Percentiles rank a stretch among this genome's conserved stretches.
These are phyloP conservation scores for Acleris literana DNA, from an alignment of 2,888 invertebrate genomes.

Conservation along the genomic window DNA sequence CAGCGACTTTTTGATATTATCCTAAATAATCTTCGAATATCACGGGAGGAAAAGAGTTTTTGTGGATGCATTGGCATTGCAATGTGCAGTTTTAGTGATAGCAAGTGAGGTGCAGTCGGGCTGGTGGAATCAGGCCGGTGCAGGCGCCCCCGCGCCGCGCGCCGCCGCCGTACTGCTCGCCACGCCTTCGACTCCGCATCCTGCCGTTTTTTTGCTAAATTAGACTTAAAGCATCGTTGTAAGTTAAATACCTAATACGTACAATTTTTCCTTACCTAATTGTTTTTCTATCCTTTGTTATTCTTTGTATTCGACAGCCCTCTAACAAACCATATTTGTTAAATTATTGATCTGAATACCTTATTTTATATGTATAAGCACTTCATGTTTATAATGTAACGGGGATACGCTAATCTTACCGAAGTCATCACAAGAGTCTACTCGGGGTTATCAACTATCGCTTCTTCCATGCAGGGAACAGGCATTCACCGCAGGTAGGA, in stretches of 20 bases:
- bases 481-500: slow-evolving; percentile 51
- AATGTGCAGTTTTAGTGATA: neutral
- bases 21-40: neutral
- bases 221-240: slow-evolving; percentile 68
- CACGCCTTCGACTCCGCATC: slow-evolving; percentile 75
- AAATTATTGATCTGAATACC: neutral
- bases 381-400: slow-evolving; percentile 33
- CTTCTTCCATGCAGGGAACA: slow-evolving; percentile 38
- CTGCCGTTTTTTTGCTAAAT: slow-evolving; percentile 75
- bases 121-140: slow-evolving; percentile 25
- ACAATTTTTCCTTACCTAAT: neutral
- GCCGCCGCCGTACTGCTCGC: slow-evolving; percentile 60
- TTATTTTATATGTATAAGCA: neutral
- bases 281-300: neutral
- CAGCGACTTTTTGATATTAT: too few relatives aligned
- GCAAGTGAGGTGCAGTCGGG: slow-evolving; percentile 13
- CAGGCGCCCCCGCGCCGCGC: slow-evolving; percentile 30
- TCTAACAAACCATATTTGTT: too few relatives aligned
- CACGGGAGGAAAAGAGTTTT: neutral
- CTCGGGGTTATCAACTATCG: slow-evolving; percentile 72
- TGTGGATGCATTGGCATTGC: neutral
- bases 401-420: slow-evolving; percentile 28
- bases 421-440: slow-evolving; percentile 29
- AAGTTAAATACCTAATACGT: slow-evolving; percentile 52
- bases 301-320: too few relatives aligned